Conservation (phyloP, 2,888 invertebrate genomes). For the Muschampia plurimacula region DNA sequence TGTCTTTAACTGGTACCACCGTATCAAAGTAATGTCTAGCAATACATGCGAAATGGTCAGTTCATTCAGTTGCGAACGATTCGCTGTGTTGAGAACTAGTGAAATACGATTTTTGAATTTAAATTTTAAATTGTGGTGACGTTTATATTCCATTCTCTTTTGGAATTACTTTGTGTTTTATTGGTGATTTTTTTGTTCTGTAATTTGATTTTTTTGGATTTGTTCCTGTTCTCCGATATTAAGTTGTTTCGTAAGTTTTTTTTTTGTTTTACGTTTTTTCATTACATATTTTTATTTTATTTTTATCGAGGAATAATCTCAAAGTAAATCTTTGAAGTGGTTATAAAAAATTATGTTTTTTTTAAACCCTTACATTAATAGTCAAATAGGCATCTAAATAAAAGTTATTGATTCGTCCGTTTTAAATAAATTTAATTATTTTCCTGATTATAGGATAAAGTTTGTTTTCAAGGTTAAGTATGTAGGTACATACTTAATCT, state of each 20-base stretch:
- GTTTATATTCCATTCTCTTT: slow-evolving; percentile 10
- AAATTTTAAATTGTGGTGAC: slow-evolving; percentile 29
- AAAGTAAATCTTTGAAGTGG: no score
- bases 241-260: slow-evolving; percentile 6
- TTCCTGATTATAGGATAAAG: no score
- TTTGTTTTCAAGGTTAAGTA: no score
- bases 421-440: no score
- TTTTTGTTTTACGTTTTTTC: not conserved
- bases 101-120: slow-evolving; percentile 40
- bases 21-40: slow-evolving; percentile 46
- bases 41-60: slow-evolving; percentile 62
- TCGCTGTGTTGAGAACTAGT: slow-evolving; percentile 49
- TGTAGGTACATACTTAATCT: no score
- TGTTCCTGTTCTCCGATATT: not conserved
- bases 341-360: no score
- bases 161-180: slow-evolving; percentile 4
- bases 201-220: slow-evolving; percentile 3
- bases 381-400: no score
- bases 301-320: no score
- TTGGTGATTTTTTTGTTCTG: slow-evolving; percentile 7
- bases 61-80: slow-evolving; percentile 51
- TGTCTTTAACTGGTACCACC: slow-evolving; percentile 48
- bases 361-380: no score
- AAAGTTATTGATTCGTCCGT: no score
- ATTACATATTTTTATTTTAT: not conserved